These are phyloP conservation scores for Neodiprion fabricii DNA, from an alignment of 1,140 invertebrate species.

Conservation along the genomic window DNA sequence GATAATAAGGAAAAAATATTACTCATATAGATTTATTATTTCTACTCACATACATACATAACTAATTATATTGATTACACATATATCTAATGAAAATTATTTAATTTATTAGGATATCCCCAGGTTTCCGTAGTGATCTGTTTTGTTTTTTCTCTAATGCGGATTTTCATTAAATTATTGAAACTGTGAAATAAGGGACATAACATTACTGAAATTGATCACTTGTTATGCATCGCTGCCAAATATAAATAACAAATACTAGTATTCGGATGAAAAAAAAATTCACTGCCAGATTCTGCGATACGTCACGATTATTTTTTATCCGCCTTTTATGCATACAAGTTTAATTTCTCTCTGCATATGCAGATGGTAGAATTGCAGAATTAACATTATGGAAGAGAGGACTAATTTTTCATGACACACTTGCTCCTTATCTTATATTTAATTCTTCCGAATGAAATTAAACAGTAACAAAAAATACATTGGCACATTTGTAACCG, in stretches of 20 bases:
- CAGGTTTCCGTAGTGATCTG: conserved; percentile 28
- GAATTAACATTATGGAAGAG: not conserved
- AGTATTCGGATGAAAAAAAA: conserved; percentile 17
- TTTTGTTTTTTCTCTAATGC: conserved; percentile 18
- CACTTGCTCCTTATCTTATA: conserved; percentile 7
- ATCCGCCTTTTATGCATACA: not conserved
- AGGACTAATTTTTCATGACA: not conserved
- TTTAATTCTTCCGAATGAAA: conserved; percentile 27
- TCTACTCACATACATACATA: conserved; percentile 37
- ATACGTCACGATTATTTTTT: not conserved
- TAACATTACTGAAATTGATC: conserved; percentile 26
- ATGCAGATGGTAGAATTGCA: not conserved
- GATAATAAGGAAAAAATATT: not conserved
- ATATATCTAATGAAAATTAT: too few species aligned
- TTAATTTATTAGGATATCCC: too few species aligned
- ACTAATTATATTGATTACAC: conserved; percentile 27
- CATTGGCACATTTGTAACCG: conserved; percentile 15
- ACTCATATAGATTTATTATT: conserved; percentile 41
- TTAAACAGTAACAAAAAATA: conserved; percentile 28
- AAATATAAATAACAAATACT: conserved; percentile 39
- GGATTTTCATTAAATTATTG: conserved; percentile 13
- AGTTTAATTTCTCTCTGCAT: too few species aligned
- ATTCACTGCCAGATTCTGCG: not conserved
- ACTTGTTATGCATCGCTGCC: conserved; percentile 40
- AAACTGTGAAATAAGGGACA: not conserved